Conservation (phyloP, 2,888 invertebrate genomes). For the Fissipunctia ypsillon region DNA sequence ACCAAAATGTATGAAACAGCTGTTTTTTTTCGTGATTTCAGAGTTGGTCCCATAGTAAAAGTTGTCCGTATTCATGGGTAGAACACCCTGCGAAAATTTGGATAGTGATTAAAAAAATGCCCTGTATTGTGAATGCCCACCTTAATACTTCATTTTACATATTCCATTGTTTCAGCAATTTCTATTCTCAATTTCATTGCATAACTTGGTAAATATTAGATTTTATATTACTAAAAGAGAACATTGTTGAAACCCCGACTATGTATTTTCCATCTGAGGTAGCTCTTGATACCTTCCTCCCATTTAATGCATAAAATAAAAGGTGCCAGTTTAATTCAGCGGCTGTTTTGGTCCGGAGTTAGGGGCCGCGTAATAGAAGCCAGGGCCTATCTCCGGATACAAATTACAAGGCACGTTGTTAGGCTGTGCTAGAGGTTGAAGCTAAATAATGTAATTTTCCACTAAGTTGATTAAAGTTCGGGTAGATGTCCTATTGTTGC, state of each 20-base stretch:
- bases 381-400: constrained; percentile 65
- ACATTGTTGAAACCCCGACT: constrained; percentile 16
- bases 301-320: constrained; percentile 65
- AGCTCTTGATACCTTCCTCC: constrained; percentile 30
- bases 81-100: no score
- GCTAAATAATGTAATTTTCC: constrained; percentile 56
- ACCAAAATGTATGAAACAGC: no score
- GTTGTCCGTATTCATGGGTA: no score
- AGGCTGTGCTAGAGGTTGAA: constrained; percentile 32
- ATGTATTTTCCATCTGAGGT: constrained; percentile 36
- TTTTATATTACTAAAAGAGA: constrained; percentile 27
- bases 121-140: no score
- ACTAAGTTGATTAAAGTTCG: constrained; percentile 59
- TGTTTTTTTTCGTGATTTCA: no score
- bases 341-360: constrained; percentile 57
- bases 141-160: constrained; percentile 15
- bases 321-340: constrained; percentile 67
- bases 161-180: constrained; percentile 24
- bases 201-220: constrained; percentile 50
- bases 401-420: constrained; percentile 64
- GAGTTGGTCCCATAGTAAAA: no score
- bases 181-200: constrained; percentile 35
- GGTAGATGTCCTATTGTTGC: constrained; percentile 55
- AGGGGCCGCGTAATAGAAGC: constrained; percentile 59
- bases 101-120: no score